Percentiles rank a stretch among this genome's conserved stretches.
These are phyloP conservation scores for Metridium senile DNA, from an alignment of 92 coral and sea anemone species.

Conservation along the genomic window DNA sequence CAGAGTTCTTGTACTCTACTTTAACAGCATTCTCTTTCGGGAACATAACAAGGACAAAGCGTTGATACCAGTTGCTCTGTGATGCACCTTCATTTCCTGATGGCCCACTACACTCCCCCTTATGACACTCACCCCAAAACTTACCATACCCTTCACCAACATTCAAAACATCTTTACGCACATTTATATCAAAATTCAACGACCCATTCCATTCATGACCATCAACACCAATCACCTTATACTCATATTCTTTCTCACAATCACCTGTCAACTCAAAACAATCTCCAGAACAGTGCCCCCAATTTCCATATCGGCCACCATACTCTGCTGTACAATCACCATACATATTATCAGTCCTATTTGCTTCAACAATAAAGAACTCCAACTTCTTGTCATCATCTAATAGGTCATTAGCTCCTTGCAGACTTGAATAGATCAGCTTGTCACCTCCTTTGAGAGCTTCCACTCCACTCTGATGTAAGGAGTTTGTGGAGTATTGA, in stretches of 20 bases:
- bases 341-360: slow-evolving; percentile 7
- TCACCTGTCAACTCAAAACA: slow-evolving; percentile 18
- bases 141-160: slow-evolving; percentile 20
- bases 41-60: slow-evolving; percentile 10
- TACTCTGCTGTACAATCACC: slow-evolving; percentile 11
- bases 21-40: slow-evolving; percentile 2
- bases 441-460: slow-evolving; percentile 41
- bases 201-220: slow-evolving; percentile 4
- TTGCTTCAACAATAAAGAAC: slow-evolving; percentile 39
- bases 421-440: slow-evolving; percentile 27
- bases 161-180: slow-evolving; percentile 30
- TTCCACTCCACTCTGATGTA: slow-evolving; percentile 16
- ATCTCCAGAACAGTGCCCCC: not conserved
- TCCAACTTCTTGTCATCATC: slow-evolving; percentile 33
- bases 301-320: not conserved
- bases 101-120: slow-evolving; percentile 40
- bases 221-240: slow-evolving; percentile 17
- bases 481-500: slow-evolving; percentile 36
- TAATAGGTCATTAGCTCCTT: slow-evolving; percentile 23
- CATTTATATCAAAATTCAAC: slow-evolving; percentile 13
- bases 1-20: not conserved
- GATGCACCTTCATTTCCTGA: slow-evolving; percentile 48
- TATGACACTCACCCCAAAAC: slow-evolving; percentile 43
- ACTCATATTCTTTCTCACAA: slow-evolving; percentile 19
- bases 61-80: slow-evolving; percentile 44